These are phyloP conservation scores for Limnodromus scolopaceus DNA, from an alignment of 2,797 vertebrate genomes.

Conservation along the genomic window DNA sequence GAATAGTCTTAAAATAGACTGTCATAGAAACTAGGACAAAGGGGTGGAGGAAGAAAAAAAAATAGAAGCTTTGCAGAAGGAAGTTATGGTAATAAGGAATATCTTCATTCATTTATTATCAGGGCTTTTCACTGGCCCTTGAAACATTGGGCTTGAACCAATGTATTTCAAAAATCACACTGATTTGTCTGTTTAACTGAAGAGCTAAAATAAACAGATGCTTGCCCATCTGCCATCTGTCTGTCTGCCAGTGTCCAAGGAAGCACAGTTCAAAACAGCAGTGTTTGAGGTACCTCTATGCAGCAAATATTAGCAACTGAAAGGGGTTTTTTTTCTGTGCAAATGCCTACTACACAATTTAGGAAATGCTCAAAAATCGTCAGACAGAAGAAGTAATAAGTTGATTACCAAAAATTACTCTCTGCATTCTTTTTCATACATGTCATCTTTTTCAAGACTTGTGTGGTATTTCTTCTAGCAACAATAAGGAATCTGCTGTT, in stretches of 20 bases:
- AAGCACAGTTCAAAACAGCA: not conserved
- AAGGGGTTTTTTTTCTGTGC: not conserved
- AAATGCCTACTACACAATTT: not conserved
- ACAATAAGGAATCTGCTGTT: not conserved
- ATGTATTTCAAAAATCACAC: not conserved
- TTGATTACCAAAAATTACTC: not conserved
- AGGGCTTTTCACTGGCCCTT: not conserved
- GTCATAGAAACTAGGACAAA: not conserved
- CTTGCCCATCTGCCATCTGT: not conserved
- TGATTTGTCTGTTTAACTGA: not conserved
- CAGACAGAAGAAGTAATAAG: not conserved
- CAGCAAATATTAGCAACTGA: not conserved
- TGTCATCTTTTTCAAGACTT: not conserved
- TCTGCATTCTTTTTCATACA: not conserved
- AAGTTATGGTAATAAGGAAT: not conserved
- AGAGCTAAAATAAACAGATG: conserved; percentile 26
- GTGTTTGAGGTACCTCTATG: not conserved
- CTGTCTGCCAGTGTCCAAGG: not conserved
- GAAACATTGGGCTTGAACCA: not conserved
- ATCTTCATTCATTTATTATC: not conserved
- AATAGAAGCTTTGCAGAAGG: not conserved
- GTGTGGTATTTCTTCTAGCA: not conserved
- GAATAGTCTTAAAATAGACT: not conserved
- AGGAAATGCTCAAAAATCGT: not conserved
- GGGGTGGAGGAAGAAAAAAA: rapidly evolving